These are phyloP conservation scores for Ophthalmolycus amberensis DNA, from an alignment of 2,113 vertebrate species.

Conservation along the genomic window DNA sequence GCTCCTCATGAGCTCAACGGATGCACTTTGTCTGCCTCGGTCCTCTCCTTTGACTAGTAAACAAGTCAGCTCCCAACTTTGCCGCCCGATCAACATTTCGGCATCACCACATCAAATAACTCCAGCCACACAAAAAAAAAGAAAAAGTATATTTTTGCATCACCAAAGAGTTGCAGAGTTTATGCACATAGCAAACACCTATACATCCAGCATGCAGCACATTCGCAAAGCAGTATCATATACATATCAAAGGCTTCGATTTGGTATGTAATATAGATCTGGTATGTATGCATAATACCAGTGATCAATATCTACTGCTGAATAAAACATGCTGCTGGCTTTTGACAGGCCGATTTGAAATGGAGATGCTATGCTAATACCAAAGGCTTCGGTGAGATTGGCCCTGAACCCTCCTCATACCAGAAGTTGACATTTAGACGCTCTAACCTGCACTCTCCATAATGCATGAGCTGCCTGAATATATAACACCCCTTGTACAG, in stretches of 20 bases:
- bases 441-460: constrained; percentile 80
- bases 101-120: constrained; percentile 45
- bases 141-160: constrained; percentile 40
- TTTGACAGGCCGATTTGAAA: constrained; percentile 80
- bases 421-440: constrained; percentile 76
- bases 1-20: constrained; percentile 24
- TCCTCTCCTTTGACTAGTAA: constrained; percentile 31
- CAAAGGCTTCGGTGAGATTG: constrained; percentile 73
- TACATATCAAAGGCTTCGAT: constrained; percentile 61
- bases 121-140: constrained; percentile 8
- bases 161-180: constrained; percentile 20
- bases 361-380: constrained; percentile 80
- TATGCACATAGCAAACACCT: constrained; percentile 61
- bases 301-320: constrained; percentile 80
- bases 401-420: constrained; percentile 77
- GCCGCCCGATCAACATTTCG: constrained; percentile 19
- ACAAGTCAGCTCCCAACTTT: constrained; percentile 27
- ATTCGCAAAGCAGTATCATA: constrained; percentile 46
- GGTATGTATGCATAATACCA: constrained; percentile 70
- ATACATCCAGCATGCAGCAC: constrained; percentile 29
- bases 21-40: constrained; percentile 29
- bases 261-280: constrained; percentile 69
- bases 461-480: constrained; percentile 80
- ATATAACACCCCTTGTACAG: constrained; percentile 66
- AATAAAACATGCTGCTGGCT: constrained; percentile 77